Base-by-base conservation (phyloP, 2,113 vertebrate species). In the Poicephalus meyeri region DNA sequence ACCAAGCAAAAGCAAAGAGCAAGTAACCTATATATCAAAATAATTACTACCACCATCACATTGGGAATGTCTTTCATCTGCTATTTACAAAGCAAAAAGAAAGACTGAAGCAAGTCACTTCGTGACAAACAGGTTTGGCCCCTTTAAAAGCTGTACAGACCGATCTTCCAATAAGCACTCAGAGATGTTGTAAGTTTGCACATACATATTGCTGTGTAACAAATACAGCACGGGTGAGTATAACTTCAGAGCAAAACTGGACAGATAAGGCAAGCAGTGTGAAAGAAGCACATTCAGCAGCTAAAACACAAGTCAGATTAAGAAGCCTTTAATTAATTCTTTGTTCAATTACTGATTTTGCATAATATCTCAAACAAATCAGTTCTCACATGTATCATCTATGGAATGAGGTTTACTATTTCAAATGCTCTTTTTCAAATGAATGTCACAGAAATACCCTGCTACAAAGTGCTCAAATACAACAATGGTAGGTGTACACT, bases 181-280 rank as follows among this genome's bases (percentile, higher is more conserved):
- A 14, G 15, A 61, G 52, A 24, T 79, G 65, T 31, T 44, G 33
- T 21, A 73, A 33, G 73, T 44, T 44, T 68, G 37, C 61, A 80
- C 8, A 6, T 4, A 8, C 44, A 25, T 12, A 42, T 17, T 56
- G 26, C 24, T 44, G 44, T 74, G 41, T 60, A 53, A 61, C 61
- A 80, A 23, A 39, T 1, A 69, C 7, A 70, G 55, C 47, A 70
- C 1, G 0, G 5, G 7, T 4, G 5, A 37, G n/a, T 12, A 41
- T n/a, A 74, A 47, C 35, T 46, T 21, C 79, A 33, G 25, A 46
- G 74, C 81, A 90, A 16, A 77, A 69, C 29, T 28, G 41, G 39
- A 33, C 53, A 86, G 39, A 25, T 7, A 49, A 33, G 33, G 42
- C 69, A 81, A 50, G 31, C 68, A 66, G 23, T 11, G 42, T 53